Percentiles rank a stretch among this genome's conserved stretches.
Evolutionary conservation across 2,888 invertebrate genomes (phyloP).

Genomic region (Eucera pruinosa): DNA sequence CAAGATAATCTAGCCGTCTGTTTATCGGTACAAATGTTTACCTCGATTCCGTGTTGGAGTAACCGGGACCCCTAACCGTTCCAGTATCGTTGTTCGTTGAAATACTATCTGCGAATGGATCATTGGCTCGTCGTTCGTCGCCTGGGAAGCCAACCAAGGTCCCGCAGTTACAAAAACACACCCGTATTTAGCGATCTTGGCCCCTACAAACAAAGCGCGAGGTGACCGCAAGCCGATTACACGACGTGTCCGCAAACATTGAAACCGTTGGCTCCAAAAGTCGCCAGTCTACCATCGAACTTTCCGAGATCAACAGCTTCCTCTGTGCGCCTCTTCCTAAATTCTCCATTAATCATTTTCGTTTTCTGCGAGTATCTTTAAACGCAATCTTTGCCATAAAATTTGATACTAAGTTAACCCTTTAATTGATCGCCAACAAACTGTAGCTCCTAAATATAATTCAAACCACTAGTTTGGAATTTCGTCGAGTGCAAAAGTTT

Average conservation of each 20-base stretch:
- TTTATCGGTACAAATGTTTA: neutral
- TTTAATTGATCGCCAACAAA: too few species aligned
- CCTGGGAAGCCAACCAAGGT: constrained; percentile 58
- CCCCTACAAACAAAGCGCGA: neutral
- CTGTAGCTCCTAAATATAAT: too few species aligned
- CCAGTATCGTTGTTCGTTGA: constrained; percentile 19
- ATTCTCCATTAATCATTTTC: too few species aligned
- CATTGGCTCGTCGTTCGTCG: constrained; percentile 16
- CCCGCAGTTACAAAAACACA: constrained; percentile 1
- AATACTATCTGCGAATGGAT: constrained; percentile 36
- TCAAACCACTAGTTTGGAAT: too few species aligned
- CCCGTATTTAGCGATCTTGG: constrained; percentile 29
- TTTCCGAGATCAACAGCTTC: too few species aligned
- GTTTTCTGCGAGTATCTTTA: too few species aligned
- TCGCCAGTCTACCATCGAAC: too few species aligned
- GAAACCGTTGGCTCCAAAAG: too few species aligned
- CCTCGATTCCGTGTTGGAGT: neutral
- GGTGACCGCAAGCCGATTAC: constrained; percentile 47
- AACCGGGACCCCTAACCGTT: neutral
- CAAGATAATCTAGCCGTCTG: neutral
- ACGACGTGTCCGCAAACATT: constrained; percentile 20
- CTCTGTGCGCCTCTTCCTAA: too few species aligned
- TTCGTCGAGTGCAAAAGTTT: too few species aligned
- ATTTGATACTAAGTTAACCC: too few species aligned
- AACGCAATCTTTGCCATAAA: too few species aligned